Evolutionary conservation across 2,888 invertebrate genomes (phyloP), one percentile per base, ranked within the genome.

Genomic region (Blastobasis adustella): DNA sequence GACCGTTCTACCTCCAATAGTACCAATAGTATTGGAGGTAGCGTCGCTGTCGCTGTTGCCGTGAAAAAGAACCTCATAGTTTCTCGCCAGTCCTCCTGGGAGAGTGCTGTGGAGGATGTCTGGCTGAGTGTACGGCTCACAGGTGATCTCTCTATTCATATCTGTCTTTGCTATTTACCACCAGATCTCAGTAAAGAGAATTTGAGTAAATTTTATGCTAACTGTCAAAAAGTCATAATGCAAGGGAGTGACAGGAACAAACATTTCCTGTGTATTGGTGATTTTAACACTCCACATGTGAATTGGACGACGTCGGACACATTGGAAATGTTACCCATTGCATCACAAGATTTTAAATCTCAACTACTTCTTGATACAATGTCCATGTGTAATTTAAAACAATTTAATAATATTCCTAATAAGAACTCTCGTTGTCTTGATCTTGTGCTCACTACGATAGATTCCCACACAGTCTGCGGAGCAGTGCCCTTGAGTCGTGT

Each of bases 91-190:
- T 6, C 46, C 9, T 47, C 51, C 0, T 59, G 58, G 58, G 57
- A 59, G 9, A 53, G 54, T 43, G n/a, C 39, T 0, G 46, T 53
- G 9, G 59, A 61, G 46, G 59, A 61, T 46, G 10, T 59, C 1
- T 61, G 61, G 57, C n/a, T 58, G 0, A 57, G 46, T 45, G 39
- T 60, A 7, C 2, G 39, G 7, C 53, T 54, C 1, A 47, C 37
- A 4, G 38, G n/a, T 10, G 10, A 10, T 1, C 38, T 44, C 6
- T n/a, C 4, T 8, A 10, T 52, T 1, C 49, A 57, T 49, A 47
- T 58, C 6, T 58, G 54, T 51, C 7, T 57, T 0, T 60, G 60
- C 42, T 60, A 60, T 38, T 37, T 60, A 9, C 56, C 55, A 0
- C 50, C 55, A 4, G 45, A 58, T 45, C 10, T 57, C 1, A n/a